Evolutionary conservation across 1,140 invertebrate genomes (phyloP).

Genomic region (Colletes gigas): DNA sequence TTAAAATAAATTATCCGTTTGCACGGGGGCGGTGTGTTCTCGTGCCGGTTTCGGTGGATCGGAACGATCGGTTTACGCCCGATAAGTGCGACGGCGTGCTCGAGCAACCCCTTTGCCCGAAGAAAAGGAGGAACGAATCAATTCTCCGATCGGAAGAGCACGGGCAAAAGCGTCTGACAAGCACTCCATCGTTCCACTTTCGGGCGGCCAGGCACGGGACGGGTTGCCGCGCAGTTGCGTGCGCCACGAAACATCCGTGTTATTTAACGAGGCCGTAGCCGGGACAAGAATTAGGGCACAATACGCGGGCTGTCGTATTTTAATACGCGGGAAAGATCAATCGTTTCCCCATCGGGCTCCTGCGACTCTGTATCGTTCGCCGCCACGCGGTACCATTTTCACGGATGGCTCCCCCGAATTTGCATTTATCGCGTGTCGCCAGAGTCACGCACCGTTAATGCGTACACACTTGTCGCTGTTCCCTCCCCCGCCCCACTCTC

Average conservation of each 20-base stretch:
- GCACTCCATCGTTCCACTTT: conserved; percentile 10
- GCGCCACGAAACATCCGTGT: conserved; percentile 28
- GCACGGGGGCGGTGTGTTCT: no score
- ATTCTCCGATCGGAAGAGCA: not conserved
- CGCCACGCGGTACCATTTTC: conserved; percentile 67
- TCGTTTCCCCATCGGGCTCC: conserved; percentile 23
- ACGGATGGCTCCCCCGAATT: conserved; percentile 60
- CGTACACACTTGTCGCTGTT: conserved; percentile 54
- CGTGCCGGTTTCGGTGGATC: no score
- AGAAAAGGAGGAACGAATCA: not conserved
- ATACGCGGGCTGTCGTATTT: conserved; percentile 3
- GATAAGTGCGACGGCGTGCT: no score
- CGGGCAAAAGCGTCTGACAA: not conserved
- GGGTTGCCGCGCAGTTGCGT: not conserved
- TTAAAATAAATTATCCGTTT: no score
- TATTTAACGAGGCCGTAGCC: conserved; percentile 18
- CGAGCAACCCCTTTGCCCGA: no score
- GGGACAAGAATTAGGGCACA: conserved; percentile 36
- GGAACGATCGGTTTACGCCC: no score
- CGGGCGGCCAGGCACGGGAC: not conserved
- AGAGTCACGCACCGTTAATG: conserved; percentile 64
- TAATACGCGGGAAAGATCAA: conserved; percentile 19
- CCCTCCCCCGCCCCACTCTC: not conserved
- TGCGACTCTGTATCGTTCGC: conserved; percentile 26
- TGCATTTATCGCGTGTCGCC: conserved; percentile 65